Percentiles rank a stretch among this genome's conserved stretches.
These are phyloP conservation scores for Anorthoa munda DNA, from an alignment of 2,888 invertebrate genomes.

Conservation along the genomic window DNA sequence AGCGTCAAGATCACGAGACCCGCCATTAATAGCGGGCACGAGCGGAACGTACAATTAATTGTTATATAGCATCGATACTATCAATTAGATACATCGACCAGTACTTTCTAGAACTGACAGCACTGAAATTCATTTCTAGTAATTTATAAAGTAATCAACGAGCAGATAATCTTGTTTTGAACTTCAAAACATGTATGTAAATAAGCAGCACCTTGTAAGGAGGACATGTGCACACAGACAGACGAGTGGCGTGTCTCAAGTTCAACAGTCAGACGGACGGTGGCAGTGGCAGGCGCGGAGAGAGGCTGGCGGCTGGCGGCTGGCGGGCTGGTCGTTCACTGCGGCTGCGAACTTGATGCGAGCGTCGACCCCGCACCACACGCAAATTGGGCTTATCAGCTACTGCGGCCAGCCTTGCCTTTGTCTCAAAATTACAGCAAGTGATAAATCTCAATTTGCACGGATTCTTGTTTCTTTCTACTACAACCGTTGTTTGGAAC, in stretches of 20 bases:
- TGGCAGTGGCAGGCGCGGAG: conserved; percentile 21
- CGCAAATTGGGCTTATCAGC: conserved; percentile 61
- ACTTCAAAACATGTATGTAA: not conserved
- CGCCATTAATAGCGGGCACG: conserved; percentile 47
- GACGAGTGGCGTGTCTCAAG: conserved; percentile 44
- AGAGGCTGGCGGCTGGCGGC: conserved; percentile 1
- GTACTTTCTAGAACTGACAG: conserved; percentile 12
- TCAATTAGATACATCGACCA: conserved; percentile 9
- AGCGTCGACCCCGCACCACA: conserved; percentile 65
- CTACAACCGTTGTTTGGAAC: conserved; percentile 53
- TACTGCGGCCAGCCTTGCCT: conserved; percentile 48
- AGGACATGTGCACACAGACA: conserved; percentile 10
- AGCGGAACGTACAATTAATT: conserved; percentile 42
- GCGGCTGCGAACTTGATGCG: conserved; percentile 50
- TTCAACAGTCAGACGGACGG: conserved; percentile 58
- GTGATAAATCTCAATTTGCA: conserved; percentile 65
- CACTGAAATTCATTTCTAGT: too few species aligned
- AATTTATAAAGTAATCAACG: not conserved
- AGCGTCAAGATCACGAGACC: conserved; percentile 50
- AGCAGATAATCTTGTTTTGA: conserved; percentile 6
- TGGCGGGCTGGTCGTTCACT: conserved; percentile 58
- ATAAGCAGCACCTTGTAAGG: conserved; percentile 7
- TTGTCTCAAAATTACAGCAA: conserved; percentile 59
- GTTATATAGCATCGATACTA: conserved; percentile 42
- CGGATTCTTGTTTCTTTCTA: conserved; percentile 59